phyloP scores from a whole-genome alignment of 1,140 invertebrate species.

The Centruroides vittatus region DNA sequence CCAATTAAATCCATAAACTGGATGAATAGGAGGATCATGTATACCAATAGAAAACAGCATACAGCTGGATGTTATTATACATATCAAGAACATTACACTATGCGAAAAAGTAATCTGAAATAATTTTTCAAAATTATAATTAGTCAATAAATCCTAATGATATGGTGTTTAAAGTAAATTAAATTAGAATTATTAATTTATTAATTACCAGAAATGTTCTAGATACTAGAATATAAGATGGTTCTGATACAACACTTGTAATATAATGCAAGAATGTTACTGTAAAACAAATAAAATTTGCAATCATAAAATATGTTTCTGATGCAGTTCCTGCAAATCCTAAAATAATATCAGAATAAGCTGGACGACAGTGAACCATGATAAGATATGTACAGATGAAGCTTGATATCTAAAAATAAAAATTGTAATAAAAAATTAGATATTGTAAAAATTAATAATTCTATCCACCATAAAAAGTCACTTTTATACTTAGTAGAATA shows the following conservation, averaged over 20 bases:
- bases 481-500: no score
- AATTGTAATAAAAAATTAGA: background rate
- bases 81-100: background rate
- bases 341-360: constrained; percentile 5
- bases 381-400: constrained; percentile 1
- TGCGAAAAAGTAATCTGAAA: background rate
- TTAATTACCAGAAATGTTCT: constrained; percentile 9
- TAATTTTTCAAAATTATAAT: background rate
- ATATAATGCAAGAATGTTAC: constrained; percentile 1
- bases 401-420: background rate
- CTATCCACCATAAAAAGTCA: no score
- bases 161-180: no score
- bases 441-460: no score
- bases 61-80: background rate
- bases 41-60: background rate
- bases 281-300: constrained; percentile 1
- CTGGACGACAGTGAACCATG: constrained; percentile 3
- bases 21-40: background rate
- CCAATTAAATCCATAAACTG: background rate
- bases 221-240: constrained; percentile 2
- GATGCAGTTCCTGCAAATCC: constrained; percentile 10
- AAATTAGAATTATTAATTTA: no score
- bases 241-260: constrained; percentile 5
- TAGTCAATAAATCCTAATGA: no score
- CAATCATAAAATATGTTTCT: constrained; percentile 9